Evolutionary conservation across 1,140 invertebrate genomes (phyloP), one percentile per base, ranked within the genome.

Genomic region (Lasioglossum albipes): DNA sequence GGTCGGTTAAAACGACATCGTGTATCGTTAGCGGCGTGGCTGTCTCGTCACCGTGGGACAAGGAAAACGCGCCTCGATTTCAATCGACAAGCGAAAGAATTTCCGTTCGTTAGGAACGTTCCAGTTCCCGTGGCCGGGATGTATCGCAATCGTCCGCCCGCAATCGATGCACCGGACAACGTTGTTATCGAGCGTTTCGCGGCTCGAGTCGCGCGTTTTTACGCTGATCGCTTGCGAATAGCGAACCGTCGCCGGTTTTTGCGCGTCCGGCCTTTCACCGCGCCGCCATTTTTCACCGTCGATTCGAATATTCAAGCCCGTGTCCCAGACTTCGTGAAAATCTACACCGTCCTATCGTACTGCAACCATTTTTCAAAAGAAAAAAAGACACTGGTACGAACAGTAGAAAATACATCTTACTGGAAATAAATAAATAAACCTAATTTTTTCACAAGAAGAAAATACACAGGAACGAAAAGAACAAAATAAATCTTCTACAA

Each of bases 71-170:
- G 27, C 7, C 42, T 49, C 57, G 31, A 75, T 65, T 65, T 73
- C 49, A 49, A 80, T 49, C 5, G 41, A 45, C 45, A n/a, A 20
- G 71, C 72, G 59, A 68, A 76, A 52, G 79, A 81, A 81, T 81
- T 81, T 81, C 74, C 54, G 45, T 81, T 70, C 66, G 36, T 76
- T 76, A 81, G 54, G 52, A 70, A 5, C 49, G 74, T 81, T 68
- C 78, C 78, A 80, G 64, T 76, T 81, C 27, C 36, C 41, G 42
- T 42, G 27, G 52, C 31, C 42, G 52, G 52, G 20, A 16, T 80
- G 20, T 75, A 64, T 54, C 78, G 74, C 59, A 27, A 27, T 5
- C 66, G 20, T n/a, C 20, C 41, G 6, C 45, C 0, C 49, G 52
- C 36, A 49, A 75, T 79, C 71, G 65, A 74, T 59, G 52, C 71